These are phyloP conservation scores for Pristionchus arcanus DNA, from an alignment of 2,888 invertebrate genomes.

Conservation along the genomic window DNA sequence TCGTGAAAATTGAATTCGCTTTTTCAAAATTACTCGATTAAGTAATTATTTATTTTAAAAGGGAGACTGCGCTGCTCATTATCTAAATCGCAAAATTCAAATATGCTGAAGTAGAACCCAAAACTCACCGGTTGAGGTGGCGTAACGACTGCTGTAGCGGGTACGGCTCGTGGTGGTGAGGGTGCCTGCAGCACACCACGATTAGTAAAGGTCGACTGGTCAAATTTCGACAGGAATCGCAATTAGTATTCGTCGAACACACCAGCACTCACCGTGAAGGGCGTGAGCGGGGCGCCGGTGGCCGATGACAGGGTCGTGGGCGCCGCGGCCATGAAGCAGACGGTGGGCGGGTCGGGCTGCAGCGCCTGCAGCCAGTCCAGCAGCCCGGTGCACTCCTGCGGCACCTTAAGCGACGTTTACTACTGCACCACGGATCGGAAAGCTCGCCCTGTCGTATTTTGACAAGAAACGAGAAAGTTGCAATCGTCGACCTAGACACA, in stretches of 20 bases:
- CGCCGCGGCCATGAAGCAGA: constrained; percentile 61
- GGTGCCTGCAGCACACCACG: neutral
- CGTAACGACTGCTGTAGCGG: neutral
- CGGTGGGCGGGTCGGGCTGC: constrained; percentile 53
- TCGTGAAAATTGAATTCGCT: no score
- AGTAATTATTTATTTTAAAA: no score
- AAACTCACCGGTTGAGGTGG: neutral
- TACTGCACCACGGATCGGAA: constrained; percentile 63
- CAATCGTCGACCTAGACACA: neutral
- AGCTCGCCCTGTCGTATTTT: constrained; percentile 70
- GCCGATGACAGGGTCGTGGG: constrained; percentile 59
- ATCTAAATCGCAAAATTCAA: no score
- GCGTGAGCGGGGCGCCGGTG: constrained; percentile 26
- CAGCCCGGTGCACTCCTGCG: constrained; percentile 80
- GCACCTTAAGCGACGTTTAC: constrained; percentile 80
- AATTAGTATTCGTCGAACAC: neutral
- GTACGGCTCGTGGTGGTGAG: neutral
- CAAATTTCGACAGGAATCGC: neutral
- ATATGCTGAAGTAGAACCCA: no score
- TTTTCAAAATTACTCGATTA: no score
- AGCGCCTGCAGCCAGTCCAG: constrained; percentile 53
- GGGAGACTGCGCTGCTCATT: no score
- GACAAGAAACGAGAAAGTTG: constrained; percentile 55
- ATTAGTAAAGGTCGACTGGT: neutral
- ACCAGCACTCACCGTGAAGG: neutral